phyloP scores from a whole-genome alignment of 2,113 vertebrate species.

The Oceanites oceanicus region DNA sequence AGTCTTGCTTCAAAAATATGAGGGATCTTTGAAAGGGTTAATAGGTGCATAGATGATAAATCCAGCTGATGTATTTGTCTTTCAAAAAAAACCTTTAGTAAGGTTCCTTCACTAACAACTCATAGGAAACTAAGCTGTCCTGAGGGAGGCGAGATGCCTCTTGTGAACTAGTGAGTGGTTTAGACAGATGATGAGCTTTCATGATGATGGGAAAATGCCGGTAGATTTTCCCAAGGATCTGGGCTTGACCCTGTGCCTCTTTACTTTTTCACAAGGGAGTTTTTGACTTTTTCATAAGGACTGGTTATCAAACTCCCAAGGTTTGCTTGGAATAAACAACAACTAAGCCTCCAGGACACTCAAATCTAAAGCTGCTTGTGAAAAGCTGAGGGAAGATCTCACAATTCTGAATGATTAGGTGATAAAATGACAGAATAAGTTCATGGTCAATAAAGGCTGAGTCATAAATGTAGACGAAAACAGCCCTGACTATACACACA shows the following conservation, averaged over 20 bases:
- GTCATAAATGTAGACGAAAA: background rate
- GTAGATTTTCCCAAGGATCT: background rate
- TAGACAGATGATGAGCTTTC: background rate
- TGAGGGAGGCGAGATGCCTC: background rate
- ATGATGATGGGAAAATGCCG: background rate
- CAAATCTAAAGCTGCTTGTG: background rate
- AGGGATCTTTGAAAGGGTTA: background rate
- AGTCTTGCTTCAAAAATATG: background rate
- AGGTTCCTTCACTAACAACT: background rate
- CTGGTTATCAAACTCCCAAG: background rate
- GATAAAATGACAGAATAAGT: background rate
- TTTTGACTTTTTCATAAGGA: background rate
- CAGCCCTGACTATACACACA: background rate
- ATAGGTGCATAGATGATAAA: background rate
- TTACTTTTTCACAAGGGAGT: background rate
- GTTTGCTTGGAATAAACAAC: background rate
- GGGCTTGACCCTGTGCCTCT: background rate
- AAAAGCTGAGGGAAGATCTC: background rate
- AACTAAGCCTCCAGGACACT: background rate
- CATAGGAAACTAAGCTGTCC: background rate
- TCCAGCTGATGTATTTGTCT: background rate
- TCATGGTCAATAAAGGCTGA: background rate
- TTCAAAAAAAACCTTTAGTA: background rate
- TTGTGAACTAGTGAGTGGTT: background rate
- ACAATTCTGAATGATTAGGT: background rate